phyloP scores from a whole-genome alignment of 1,140 invertebrate species.

The Euura saliciscinereae region DNA sequence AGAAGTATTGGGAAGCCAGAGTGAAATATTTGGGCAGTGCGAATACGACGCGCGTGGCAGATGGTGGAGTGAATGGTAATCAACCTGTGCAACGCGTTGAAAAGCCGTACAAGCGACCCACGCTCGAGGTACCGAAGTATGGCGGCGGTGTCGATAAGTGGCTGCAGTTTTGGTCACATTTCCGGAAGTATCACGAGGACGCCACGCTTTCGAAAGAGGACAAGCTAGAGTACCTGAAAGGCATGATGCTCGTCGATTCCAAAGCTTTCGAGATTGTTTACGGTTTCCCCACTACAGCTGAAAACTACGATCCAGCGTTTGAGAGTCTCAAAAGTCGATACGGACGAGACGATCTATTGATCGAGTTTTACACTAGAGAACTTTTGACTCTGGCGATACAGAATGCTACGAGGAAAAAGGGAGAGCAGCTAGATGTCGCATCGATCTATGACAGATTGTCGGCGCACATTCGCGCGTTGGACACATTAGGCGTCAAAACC shows the following conservation, averaged over 20 bases:
- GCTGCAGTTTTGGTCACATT: constrained; percentile 49
- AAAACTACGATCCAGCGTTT: constrained; percentile 37
- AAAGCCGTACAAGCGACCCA: constrained; percentile 35
- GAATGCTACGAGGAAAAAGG: neutral
- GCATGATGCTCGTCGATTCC: constrained; percentile 16
- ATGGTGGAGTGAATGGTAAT: too few species aligned
- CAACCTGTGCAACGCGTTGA: neutral
- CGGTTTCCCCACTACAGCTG: constrained; percentile 32
- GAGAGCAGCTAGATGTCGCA: constrained; percentile 19
- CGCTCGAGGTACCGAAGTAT: constrained; percentile 43
- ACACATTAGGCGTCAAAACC: constrained; percentile 44
- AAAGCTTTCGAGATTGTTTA: constrained; percentile 13
- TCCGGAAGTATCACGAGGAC: constrained; percentile 48
- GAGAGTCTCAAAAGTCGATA: constrained; percentile 30
- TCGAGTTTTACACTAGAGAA: constrained; percentile 43
- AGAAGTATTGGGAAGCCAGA: too few species aligned
- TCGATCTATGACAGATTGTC: constrained; percentile 39
- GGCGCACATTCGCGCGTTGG: constrained; percentile 40
- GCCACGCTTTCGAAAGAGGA: constrained; percentile 29
- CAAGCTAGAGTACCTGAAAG: constrained; percentile 41
- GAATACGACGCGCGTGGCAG: too few species aligned
- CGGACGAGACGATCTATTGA: constrained; percentile 34
- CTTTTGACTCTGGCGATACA: constrained; percentile 30
- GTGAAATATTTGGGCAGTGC: too few species aligned
- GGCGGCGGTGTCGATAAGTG: constrained; percentile 44